Evolutionary conservation across 2,797 vertebrate genomes (phyloP).

Genomic region (Stomatorhinus walkeri): DNA sequence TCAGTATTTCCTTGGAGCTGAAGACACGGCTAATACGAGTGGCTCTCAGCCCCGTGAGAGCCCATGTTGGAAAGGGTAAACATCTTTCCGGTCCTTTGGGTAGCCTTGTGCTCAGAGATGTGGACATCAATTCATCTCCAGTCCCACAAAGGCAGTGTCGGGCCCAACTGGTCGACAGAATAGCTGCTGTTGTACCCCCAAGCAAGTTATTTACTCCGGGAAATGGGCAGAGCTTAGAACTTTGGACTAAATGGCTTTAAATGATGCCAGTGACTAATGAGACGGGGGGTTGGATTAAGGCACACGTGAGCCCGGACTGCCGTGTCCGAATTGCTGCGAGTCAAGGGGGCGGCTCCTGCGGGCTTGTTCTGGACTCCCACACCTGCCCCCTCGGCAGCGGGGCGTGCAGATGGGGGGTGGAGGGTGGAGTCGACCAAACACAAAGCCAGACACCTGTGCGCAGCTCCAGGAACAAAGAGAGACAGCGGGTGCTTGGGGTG

Average conservation of each 20-base stretch:
- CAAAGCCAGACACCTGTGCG: constrained; percentile 14
- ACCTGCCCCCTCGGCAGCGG: constrained; percentile 5
- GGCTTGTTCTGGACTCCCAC: background rate
- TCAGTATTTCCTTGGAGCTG: background rate
- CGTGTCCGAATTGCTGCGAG: background rate
- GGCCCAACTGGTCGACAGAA: background rate
- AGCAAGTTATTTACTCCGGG: background rate
- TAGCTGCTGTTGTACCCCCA: background rate
- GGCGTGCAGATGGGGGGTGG: background rate
- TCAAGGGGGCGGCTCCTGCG: background rate
- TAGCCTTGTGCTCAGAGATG: background rate
- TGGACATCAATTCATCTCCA: background rate
- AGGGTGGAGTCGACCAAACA: background rate
- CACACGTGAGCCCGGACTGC: background rate
- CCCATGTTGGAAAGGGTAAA: background rate
- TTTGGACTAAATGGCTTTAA: background rate
- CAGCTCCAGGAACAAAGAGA: constrained; percentile 8
- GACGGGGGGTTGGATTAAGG: background rate
- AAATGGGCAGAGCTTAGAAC: background rate
- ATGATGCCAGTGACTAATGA: constrained; percentile 8
- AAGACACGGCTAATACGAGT: background rate
- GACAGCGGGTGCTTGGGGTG: constrained; percentile 2
- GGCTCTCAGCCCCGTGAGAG: background rate
- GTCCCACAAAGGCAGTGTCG: background rate
- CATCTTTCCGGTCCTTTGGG: background rate